phyloP scores from a whole-genome alignment of 2,888 invertebrate genomes.

The Diloba caeruleocephala region DNA sequence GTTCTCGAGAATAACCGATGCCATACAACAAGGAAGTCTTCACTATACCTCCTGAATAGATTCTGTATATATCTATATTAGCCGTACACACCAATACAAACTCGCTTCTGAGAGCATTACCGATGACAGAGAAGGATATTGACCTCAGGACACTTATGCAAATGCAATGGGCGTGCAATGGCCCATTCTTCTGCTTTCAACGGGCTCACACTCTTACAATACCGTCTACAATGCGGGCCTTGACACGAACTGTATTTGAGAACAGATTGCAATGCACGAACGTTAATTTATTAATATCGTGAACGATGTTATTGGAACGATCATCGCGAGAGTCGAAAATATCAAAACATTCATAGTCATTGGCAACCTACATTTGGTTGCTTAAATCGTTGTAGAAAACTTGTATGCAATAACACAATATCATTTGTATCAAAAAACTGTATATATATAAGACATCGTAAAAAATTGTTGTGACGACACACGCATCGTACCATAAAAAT shows the following conservation, averaged over 20 bases:
- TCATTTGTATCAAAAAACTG: slow-evolving; percentile 3
- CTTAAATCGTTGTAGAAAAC: slow-evolving; percentile 11
- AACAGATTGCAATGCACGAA: slow-evolving; percentile 38
- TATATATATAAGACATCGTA: slow-evolving; percentile 9
- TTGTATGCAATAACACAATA: slow-evolving; percentile 5
- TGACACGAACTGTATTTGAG: slow-evolving; percentile 37
- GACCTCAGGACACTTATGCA: slow-evolving; percentile 79
- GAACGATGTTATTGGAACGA: slow-evolving; percentile 45
- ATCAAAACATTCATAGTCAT: slow-evolving; percentile 26
- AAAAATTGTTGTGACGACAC: slow-evolving; percentile 4
- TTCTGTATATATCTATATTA: slow-evolving; percentile 40
- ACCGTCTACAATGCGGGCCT: slow-evolving; percentile 31
- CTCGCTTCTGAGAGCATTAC: slow-evolving; percentile 54
- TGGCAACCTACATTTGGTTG: slow-evolving; percentile 33
- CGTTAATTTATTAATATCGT: slow-evolving; percentile 44
- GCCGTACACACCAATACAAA: slow-evolving; percentile 37
- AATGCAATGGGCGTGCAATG: slow-evolving; percentile 74
- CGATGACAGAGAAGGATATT: slow-evolving; percentile 71
- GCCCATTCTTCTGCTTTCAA: slow-evolving; percentile 78
- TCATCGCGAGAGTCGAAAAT: slow-evolving; percentile 22
- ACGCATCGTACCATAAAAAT: slow-evolving; percentile 20
- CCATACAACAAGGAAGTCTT: slow-evolving; percentile 34
- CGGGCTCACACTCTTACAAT: slow-evolving; percentile 56
- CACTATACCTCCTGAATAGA: slow-evolving; percentile 39
- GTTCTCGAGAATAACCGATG: slow-evolving; percentile 15